Base-by-base conservation (phyloP, 2,888 invertebrate species). In the Leucophenga montana region DNA sequence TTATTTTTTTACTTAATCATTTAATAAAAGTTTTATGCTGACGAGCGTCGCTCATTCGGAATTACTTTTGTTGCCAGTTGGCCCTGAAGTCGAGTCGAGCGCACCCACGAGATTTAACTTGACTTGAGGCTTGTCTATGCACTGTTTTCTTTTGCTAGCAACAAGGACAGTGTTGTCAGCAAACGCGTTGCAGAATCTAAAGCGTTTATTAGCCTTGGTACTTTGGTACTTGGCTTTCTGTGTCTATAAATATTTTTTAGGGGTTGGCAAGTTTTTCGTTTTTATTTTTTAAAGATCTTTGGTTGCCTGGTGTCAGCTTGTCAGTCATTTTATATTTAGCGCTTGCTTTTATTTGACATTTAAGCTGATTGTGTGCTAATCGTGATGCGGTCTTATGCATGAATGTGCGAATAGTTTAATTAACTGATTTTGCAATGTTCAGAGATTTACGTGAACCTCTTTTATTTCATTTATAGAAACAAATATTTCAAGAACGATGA, bases 11-110 rank as follows among this genome's bases (percentile, higher is more conserved):
- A 77, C 78, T 80, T 80, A 80, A 81, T 80, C 82, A 81, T 81
- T 80, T 79, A 82, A 80, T 79, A 82, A 82, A 81, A 81, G 72
- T 80, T 80, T 81, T 80, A 81, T 82, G 82, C 80, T 78, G 78
- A 77, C 75, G 67, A 72, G 66, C 68, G 39, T 50, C 67, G 72
- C 65, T 69, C 68, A 71, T 73, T 71, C 67, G 68, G 72, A 73
- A 75, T 78, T 76, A 78, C 75, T 78, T 77, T 75, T 74, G 70
- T 74, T 75, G 71, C 65, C 73, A 68, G 71, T 74, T 74, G 61
- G 61, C 61, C 59, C 59, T 33, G n/a, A 33, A 22, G 33, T 27
- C 22, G 50, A 50, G 27, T 46, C 46, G 46, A 56, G 22, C 13
- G 56, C 22, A 20, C 56, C 56, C 56, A 18, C 22, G 56, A 56